phyloP scores from a whole-genome alignment of 2,113 vertebrate species.

The Oostethus manadensis region DNA sequence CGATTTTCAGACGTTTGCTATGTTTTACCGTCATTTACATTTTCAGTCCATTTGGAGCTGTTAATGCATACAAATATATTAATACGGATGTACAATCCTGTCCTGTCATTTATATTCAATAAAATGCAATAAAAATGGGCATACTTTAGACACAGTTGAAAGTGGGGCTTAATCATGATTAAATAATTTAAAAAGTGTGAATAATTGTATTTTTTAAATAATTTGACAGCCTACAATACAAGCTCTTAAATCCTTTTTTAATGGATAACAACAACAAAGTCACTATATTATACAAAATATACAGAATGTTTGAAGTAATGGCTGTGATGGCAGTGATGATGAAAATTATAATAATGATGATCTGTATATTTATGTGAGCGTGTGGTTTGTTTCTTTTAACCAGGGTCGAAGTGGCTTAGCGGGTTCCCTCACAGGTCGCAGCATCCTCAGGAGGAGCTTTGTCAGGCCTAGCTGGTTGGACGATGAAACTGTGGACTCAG shows the following conservation, averaged over 20 bases:
- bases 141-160: too few species aligned
- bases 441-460: slow-evolving; percentile 81
- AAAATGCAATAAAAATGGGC: too few species aligned
- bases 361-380: background rate
- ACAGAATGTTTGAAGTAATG: background rate
- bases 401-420: slow-evolving; percentile 84
- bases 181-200: too few species aligned
- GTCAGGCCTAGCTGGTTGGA: slow-evolving; percentile 84
- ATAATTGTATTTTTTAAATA: too few species aligned
- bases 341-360: background rate
- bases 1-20: too few species aligned
- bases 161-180: too few species aligned
- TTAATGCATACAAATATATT: too few species aligned
- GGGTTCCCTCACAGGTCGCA: slow-evolving; percentile 63
- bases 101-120: too few species aligned
- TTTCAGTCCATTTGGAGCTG: too few species aligned
- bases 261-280: background rate
- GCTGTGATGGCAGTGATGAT: background rate
- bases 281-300: background rate
- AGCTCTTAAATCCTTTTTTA: background rate
- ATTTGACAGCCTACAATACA: too few species aligned
- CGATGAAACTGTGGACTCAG: slow-evolving; percentile 82
- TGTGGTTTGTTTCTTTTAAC: slow-evolving; percentile 6
- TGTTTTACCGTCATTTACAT: too few species aligned
- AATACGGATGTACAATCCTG: too few species aligned